Evolutionary conservation across 2,797 vertebrate species (phyloP).

Genomic region (Halcyon smyrnensis): DNA sequence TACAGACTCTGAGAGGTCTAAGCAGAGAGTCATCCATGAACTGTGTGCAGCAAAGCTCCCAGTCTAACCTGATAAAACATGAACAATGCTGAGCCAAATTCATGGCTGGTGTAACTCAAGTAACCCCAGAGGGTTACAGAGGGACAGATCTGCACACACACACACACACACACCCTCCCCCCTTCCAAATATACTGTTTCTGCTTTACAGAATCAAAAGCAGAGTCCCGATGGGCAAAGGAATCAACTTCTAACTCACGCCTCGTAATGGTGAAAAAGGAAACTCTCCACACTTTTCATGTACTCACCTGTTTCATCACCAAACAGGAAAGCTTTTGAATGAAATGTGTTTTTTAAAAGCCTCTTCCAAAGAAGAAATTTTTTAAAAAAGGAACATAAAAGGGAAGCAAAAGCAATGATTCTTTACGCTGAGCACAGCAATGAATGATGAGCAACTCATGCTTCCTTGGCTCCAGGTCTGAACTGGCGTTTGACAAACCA

Average conservation of each 20-base stretch:
- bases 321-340: background rate
- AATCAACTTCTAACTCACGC: constrained; percentile 52
- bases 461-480: background rate
- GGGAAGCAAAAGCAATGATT: background rate
- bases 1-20: constrained; percentile 8
- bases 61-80: background rate
- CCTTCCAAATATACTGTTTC: background rate
- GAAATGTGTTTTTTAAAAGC: background rate
- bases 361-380: background rate
- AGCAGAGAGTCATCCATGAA: background rate
- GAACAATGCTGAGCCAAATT: background rate
- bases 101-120: background rate
- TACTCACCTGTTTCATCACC: background rate
- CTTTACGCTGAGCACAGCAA: background rate
- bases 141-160: background rate
- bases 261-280: background rate
- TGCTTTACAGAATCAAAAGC: constrained; percentile 10
- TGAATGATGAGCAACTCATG: background rate
- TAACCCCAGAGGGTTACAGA: background rate
- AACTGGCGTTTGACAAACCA: background rate
- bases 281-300: constrained; percentile 5
- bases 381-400: background rate
- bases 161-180: background rate
- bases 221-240: background rate
- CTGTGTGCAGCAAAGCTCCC: constrained; percentile 14